A percentile compares a stretch with the other conserved stretches of the same genome.
Conservation (phyloP, 2,113 vertebrate genomes). For the Spilogale gracilis region DNA sequence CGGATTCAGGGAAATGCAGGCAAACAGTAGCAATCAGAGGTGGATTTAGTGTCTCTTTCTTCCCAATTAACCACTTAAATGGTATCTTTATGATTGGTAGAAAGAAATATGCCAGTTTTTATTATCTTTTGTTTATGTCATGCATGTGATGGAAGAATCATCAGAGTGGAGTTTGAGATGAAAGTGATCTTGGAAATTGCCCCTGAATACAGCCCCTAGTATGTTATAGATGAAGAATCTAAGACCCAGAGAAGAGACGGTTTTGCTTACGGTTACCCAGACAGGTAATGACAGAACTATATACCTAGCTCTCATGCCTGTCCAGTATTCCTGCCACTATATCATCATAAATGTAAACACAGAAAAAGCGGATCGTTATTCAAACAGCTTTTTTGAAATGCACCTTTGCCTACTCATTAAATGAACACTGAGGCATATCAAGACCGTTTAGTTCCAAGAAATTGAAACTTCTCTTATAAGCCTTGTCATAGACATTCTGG, state of each 20-base stretch:
- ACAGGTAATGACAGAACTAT: not conserved
- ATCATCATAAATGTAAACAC: not conserved
- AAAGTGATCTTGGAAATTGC: conserved; percentile 4
- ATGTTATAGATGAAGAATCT: not conserved
- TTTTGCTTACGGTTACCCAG: not conserved
- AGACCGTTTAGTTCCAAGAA: not conserved
- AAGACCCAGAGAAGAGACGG: not conserved
- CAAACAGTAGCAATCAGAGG: not conserved
- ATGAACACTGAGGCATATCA: not conserved
- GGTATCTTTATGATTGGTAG: conserved; percentile 1
- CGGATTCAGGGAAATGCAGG: conserved; percentile 26
- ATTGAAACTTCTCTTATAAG: not conserved
- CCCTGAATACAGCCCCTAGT: not conserved
- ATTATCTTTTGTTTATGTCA: conserved; percentile 28
- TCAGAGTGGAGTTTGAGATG: not conserved
- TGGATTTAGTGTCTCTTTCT: not conserved
- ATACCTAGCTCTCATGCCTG: not conserved
- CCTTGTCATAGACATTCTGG: not conserved
- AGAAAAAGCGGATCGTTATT: not conserved
- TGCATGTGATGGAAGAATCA: not conserved
- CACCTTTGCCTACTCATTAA: not conserved
- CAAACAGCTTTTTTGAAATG: not conserved
- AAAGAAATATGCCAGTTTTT: conserved; percentile 33
- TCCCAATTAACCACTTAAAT: conserved; percentile 6
- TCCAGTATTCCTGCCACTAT: not conserved